These are phyloP conservation scores for Lysiphlebus fabarum DNA, from an alignment of 1,140 invertebrate genomes.

Conservation along the genomic window DNA sequence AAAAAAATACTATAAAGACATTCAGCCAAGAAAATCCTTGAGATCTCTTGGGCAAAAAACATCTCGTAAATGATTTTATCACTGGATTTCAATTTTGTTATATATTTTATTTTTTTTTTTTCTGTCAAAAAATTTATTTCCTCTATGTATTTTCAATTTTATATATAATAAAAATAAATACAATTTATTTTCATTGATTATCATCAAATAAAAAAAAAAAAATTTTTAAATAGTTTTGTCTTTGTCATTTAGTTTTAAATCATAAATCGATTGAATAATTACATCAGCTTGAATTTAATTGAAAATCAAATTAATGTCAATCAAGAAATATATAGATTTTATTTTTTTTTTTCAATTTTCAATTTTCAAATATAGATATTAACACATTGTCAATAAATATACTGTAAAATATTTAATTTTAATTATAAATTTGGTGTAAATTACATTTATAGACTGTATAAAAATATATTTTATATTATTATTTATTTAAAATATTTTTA, in stretches of 20 bases:
- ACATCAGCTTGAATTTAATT: conserved; percentile 15
- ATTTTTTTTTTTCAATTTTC: conserved; percentile 17
- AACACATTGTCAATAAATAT: no score
- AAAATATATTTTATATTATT: no score
- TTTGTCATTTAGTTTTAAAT: neutral
- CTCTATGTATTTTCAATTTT: no score
- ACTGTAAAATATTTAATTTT: no score
- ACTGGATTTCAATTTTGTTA: conserved; percentile 26
- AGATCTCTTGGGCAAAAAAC: conserved; percentile 12
- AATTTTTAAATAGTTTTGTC: neutral
- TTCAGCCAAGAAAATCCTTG: conserved; percentile 22
- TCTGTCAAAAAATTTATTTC: no score
- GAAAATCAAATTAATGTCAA: conserved; percentile 24
- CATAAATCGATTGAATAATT: conserved; percentile 10
- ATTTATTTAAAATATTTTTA: neutral
- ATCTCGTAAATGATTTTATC: conserved; percentile 25
- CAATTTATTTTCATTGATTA: neutral
- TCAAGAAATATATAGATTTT: conserved; percentile 4
- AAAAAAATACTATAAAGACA: conserved; percentile 18
- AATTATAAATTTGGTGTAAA: no score
- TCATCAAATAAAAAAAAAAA: neutral
- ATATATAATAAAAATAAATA: no score
- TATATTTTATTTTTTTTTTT: no score
- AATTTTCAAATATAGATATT: no score
- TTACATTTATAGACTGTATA: no score